Conservation (phyloP, 2,113 vertebrate genomes). For the Chunga burmeisteri region DNA sequence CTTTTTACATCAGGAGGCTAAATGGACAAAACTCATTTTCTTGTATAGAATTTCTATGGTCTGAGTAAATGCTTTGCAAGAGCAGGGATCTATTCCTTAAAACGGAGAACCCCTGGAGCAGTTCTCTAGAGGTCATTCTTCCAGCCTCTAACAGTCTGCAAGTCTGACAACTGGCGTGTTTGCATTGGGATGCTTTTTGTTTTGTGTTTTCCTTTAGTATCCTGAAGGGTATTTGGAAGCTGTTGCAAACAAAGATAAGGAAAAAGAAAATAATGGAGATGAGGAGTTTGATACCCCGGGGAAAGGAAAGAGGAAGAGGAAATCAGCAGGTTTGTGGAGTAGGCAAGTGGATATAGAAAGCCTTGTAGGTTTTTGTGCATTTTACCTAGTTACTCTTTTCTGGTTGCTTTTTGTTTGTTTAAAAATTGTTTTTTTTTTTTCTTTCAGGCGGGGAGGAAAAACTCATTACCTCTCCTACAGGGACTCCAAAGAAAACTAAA, state of each 20-base stretch:
- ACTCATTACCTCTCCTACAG: background rate
- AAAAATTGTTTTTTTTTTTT: background rate
- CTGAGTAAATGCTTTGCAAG: background rate
- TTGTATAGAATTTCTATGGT: background rate
- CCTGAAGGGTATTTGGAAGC: conserved; percentile 94
- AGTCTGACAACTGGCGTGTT: rapidly evolving
- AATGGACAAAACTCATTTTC: background rate
- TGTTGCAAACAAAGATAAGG: conserved; percentile 85
- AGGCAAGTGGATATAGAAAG: background rate
- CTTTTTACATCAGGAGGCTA: background rate
- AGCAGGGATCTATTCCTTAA: background rate
- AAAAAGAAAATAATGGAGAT: conserved; percentile 84
- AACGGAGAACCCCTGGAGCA: background rate
- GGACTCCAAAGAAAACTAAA: conserved; percentile 85
- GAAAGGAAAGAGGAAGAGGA: conserved; percentile 86
- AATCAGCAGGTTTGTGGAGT: conserved; percentile 76
- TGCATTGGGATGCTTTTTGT: background rate
- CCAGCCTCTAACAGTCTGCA: background rate
- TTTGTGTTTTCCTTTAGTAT: conserved; percentile 78
- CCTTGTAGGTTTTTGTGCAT: background rate
- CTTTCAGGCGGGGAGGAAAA: conserved; percentile 34
- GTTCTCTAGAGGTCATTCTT: background rate
- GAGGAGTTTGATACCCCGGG: conserved; percentile 74
- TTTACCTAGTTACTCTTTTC: background rate
- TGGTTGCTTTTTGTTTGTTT: background rate